Conservation (phyloP, 2,113 vertebrate genomes). For the Ceratotherium simum region DNA sequence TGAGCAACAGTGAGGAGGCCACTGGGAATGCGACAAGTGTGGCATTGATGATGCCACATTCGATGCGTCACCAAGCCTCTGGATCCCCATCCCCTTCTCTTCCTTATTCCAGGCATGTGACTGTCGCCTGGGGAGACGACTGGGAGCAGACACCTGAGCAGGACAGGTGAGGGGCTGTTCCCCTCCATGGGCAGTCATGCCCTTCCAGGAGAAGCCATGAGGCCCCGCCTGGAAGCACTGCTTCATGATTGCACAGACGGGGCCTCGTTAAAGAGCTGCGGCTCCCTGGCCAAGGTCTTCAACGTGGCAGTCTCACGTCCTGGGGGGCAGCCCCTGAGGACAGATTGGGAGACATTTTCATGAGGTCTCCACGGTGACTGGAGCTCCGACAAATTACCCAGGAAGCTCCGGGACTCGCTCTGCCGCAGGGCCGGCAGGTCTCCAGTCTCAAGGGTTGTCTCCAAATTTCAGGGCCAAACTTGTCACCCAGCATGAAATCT, state of each 20-base stretch:
- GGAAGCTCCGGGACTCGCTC: not conserved
- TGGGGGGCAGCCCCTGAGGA: not conserved
- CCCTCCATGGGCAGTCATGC: accelerated
- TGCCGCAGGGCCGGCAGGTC: not conserved
- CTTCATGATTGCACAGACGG: accelerated
- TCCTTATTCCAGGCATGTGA: not conserved
- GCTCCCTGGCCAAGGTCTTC: not conserved
- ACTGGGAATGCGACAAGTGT: not conserved
- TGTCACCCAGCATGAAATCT: not conserved
- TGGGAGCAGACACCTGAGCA: not conserved
- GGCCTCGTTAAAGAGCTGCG: not conserved
- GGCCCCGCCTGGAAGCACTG: not conserved
- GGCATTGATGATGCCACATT: not conserved
- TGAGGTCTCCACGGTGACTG: not conserved
- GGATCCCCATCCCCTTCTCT: not conserved
- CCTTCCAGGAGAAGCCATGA: not conserved
- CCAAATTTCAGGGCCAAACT: not conserved
- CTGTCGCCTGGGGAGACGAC: not conserved
- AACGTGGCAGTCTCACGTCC: not conserved
- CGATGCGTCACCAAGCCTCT: not conserved
- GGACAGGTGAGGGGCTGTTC: not conserved
- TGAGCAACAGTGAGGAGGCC: not conserved
- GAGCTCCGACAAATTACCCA: not conserved
- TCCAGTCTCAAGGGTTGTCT: not conserved
- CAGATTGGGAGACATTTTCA: not conserved